Percentiles rank a stretch among this genome's conserved stretches.
Conservation (phyloP, 2,888 invertebrate genomes). For the Lordiphosa fenestrarum region DNA sequence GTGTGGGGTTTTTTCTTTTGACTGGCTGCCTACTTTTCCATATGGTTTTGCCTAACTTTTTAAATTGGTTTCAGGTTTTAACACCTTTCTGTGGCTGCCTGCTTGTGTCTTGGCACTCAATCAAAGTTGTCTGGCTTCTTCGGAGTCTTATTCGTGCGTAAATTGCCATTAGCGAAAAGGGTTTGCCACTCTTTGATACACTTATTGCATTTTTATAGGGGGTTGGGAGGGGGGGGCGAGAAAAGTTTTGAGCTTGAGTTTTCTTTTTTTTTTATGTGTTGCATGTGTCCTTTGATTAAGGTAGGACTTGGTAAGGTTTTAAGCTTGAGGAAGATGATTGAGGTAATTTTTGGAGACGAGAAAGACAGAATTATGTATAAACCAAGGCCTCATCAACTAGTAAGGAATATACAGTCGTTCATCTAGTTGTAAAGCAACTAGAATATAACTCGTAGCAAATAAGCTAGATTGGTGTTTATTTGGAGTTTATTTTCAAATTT, state of each 20-base stretch:
- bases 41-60: conserved; percentile 64
- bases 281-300: conserved; percentile 33
- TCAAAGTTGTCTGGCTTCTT: conserved; percentile 51
- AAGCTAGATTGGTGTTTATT: no score
- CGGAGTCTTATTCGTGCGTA: conserved; percentile 58
- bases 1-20: conserved; percentile 8
- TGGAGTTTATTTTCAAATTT: no score
- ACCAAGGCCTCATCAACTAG: no score
- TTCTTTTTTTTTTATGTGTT: conserved; percentile 28
- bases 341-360: conserved; percentile 1
- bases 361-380: no score
- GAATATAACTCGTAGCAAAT: no score
- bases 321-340: conserved; percentile 15
- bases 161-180: conserved; percentile 66
- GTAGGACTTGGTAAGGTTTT: conserved; percentile 14
- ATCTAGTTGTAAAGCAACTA: no score
- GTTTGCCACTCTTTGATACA: conserved; percentile 50
- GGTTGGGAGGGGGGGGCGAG: no score
- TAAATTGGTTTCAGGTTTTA: conserved; percentile 70
- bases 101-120: conserved; percentile 40
- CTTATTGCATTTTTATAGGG: conserved; percentile 72
- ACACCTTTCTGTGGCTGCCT: conserved; percentile 50
- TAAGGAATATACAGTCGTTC: no score
- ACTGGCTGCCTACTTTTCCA: conserved; percentile 46
- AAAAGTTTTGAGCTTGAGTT: conserved; percentile 44